These are phyloP conservation scores for Diachasmimorpha longicaudata DNA, from an alignment of 1,140 invertebrate species.

Conservation along the genomic window DNA sequence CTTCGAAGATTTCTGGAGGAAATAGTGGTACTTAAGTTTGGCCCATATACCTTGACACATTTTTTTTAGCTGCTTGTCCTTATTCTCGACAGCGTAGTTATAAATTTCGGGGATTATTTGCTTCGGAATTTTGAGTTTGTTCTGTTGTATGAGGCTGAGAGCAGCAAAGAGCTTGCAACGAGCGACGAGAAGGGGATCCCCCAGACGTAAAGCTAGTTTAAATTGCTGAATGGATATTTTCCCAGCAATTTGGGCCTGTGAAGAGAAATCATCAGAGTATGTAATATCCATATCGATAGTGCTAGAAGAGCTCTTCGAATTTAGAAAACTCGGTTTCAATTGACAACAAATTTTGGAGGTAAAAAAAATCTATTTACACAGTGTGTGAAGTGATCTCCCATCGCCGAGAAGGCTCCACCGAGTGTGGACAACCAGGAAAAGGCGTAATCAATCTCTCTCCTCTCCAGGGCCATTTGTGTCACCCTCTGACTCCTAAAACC, in stretches of 20 bases:
- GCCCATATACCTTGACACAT: conserved; percentile 89
- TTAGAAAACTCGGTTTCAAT: too few species aligned
- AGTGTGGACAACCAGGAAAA: conserved; percentile 96
- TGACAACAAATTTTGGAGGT: too few species aligned
- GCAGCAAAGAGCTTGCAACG: conserved; percentile 85
- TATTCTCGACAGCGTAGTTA: conserved; percentile 60
- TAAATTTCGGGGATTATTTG: conserved; percentile 73
- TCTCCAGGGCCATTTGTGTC: conserved; percentile 65
- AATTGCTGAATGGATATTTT: conserved; percentile 86
- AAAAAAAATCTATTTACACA: conserved; percentile 70
- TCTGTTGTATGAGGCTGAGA: conserved; percentile 86
- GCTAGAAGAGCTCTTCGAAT: too few species aligned
- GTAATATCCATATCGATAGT: too few species aligned
- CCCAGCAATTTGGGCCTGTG: conserved; percentile 83
- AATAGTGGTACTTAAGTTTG: conserved; percentile 72
- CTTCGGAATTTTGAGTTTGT: conserved; percentile 69
- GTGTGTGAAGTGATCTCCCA: conserved; percentile 82
- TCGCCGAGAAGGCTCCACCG: conserved; percentile 91
- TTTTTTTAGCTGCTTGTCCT: conserved; percentile 70
- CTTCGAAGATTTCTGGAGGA: conserved; percentile 41
- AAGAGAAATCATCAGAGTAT: too few species aligned
- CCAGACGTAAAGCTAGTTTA: conserved; percentile 76
- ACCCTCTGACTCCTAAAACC: conserved; percentile 55
- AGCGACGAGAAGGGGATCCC: conserved; percentile 78
- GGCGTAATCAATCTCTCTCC: conserved; percentile 79